These are phyloP conservation scores for Icerya purchasi DNA, from an alignment of 2,888 invertebrate species.

Conservation along the genomic window DNA sequence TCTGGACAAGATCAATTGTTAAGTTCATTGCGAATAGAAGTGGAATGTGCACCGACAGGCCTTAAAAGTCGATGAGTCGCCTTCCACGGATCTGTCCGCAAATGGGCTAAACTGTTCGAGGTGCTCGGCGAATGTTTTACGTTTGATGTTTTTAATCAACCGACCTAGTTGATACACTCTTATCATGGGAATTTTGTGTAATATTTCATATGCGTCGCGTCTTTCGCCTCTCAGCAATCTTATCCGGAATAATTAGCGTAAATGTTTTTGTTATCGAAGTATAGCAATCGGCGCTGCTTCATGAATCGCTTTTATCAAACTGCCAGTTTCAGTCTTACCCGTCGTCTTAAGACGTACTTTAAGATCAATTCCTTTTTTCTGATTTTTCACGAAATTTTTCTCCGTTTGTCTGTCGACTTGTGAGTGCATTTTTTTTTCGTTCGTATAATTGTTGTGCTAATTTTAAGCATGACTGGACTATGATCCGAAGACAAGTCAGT, in stretches of 20 bases:
- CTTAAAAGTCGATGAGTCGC: background rate
- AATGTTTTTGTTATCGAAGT: too few relatives aligned
- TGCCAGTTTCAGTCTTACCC: background rate
- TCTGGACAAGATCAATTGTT: too few relatives aligned
- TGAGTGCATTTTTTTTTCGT: background rate
- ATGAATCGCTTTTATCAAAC: background rate
- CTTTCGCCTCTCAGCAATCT: background rate
- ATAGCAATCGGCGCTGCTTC: too few relatives aligned
- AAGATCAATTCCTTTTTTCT: background rate
- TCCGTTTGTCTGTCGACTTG: background rate
- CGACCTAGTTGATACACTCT: background rate
- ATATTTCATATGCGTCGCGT: background rate
- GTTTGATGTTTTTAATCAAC: background rate
- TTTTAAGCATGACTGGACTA: background rate
- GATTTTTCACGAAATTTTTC: background rate
- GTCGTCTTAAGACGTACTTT: background rate
- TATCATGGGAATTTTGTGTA: background rate
- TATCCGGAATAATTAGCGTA: background rate
- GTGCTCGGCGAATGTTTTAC: background rate
- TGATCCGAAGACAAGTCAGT: background rate
- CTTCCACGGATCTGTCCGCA: background rate
- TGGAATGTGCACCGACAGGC: background rate
- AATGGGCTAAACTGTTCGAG: background rate
- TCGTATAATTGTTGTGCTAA: background rate
- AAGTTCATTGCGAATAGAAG: background rate